Evolutionary conservation across 2,888 invertebrate species (phyloP), one percentile per base, ranked within the genome.

Genomic region (Limnephilus lunatus): DNA sequence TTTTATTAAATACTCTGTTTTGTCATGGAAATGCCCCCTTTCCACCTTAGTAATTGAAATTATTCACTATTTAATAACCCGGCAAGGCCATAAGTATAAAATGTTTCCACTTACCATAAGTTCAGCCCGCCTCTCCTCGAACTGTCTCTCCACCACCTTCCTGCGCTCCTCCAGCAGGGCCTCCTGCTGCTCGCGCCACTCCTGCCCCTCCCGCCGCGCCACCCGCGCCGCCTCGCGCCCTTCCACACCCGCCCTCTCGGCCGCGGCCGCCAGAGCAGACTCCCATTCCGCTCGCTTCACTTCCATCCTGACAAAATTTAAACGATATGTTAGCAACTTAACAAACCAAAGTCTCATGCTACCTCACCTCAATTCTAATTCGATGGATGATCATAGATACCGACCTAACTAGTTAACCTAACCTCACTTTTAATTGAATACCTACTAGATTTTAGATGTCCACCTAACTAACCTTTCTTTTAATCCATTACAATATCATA

Each of bases 231-330:
- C 95, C 90, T 96, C 96, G 91, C 95, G 95, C 81, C 94, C 94
- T 91, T 97, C 96, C 92, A 96, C 96, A 92, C 96, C 95, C 30
- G 95, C 95, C 5, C 95, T 93, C 91, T 95, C 94, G 14, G 94
- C 94, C 0, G 96, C 94, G 90, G 95, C 95, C 0, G 83, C 89
- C 89, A 93, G 53, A 11, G 93, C 93, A 4, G 93, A 90, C 92
- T 95, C 95, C n/a, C 93, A 92, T 92, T 95, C 95, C 39, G 96
- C 94, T 19, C 95, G 95, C 92, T 96, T 95, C 30, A 95, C 95
- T 94, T 96, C 96, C 1, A 94, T 82, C 82, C 82, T 82, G 30
- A 15, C 14, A 32, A 82, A 14, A 3, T 31, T 15, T 82, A 15
- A 82, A 25, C 82, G 31, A 19, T 32, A 9, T 31, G 11, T 82